Conservation (phyloP, 2,888 invertebrate species). For the Heliconius ismenius region DNA sequence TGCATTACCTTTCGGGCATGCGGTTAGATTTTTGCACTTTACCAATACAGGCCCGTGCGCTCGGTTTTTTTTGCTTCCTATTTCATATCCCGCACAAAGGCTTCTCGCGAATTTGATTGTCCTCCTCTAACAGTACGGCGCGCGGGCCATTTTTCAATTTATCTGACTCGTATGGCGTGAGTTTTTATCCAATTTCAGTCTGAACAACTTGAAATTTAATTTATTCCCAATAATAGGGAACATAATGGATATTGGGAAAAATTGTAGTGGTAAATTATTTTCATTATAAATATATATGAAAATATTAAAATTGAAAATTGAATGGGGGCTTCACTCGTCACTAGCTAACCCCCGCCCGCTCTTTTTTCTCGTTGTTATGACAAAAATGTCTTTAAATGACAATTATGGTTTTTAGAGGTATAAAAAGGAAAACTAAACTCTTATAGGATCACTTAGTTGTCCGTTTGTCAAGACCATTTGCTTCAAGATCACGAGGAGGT, state of each 20-base stretch:
- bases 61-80: slow-evolving; percentile 14
- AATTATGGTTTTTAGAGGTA: too few relatives aligned
- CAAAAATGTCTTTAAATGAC: too few relatives aligned
- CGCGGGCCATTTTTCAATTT: slow-evolving; percentile 28
- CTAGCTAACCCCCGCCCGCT: too few relatives aligned
- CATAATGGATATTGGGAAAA: not conserved
- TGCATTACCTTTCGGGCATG: slow-evolving; percentile 3
- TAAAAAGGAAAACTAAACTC: too few relatives aligned
- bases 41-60: slow-evolving; percentile 4
- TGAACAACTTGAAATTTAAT: slow-evolving; percentile 24
- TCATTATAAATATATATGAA: too few relatives aligned
- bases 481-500: too few relatives aligned
- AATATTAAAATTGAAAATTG: too few relatives aligned
- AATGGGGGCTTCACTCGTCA: too few relatives aligned
- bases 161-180: slow-evolving; percentile 4
- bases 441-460: too few relatives aligned
- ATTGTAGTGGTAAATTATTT: not conserved
- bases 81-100: slow-evolving; percentile 30
- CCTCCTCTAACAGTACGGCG: slow-evolving; percentile 25
- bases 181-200: slow-evolving; percentile 20
- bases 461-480: too few relatives aligned
- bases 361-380: too few relatives aligned
- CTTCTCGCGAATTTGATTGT: slow-evolving; percentile 27
- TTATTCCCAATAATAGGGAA: not conserved
- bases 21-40: slow-evolving; percentile 23